phyloP scores from a whole-genome alignment of 2,113 vertebrate genomes.

The Pardalotus punctatus region DNA sequence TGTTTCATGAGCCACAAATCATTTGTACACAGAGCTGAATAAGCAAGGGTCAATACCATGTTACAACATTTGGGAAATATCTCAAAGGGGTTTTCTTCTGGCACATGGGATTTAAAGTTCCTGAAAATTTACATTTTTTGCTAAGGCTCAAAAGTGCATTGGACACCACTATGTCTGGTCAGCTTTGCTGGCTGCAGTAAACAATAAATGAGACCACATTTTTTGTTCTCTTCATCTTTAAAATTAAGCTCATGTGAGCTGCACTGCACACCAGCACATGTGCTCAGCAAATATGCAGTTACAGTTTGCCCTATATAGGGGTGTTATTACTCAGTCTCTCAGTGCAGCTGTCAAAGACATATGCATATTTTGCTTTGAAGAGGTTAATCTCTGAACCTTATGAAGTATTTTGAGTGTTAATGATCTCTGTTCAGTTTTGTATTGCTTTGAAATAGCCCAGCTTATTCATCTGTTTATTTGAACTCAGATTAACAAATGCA shows the following conservation, averaged over 20 bases:
- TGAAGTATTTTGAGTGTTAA: slow-evolving; percentile 8
- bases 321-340: neutral
- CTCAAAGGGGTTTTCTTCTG: neutral
- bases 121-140: neutral
- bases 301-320: neutral
- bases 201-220: neutral
- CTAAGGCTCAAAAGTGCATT: neutral
- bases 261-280: neutral
- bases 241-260: neutral
- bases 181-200: neutral
- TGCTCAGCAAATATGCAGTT: neutral
- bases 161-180: neutral
- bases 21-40: neutral
- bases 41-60: neutral
- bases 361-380: neutral
- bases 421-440: neutral
- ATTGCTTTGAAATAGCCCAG: neutral
- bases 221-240: neutral
- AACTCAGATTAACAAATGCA: slow-evolving; percentile 38
- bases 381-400: slow-evolving; percentile 21
- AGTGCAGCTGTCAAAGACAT: neutral
- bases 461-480: slow-evolving; percentile 50
- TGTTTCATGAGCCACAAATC: neutral
- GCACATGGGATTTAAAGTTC: neutral
- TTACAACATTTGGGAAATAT: neutral